Conservation (phyloP, 35 echinoderm and acorn worm species). For the Holothuria glaberrima region DNA sequence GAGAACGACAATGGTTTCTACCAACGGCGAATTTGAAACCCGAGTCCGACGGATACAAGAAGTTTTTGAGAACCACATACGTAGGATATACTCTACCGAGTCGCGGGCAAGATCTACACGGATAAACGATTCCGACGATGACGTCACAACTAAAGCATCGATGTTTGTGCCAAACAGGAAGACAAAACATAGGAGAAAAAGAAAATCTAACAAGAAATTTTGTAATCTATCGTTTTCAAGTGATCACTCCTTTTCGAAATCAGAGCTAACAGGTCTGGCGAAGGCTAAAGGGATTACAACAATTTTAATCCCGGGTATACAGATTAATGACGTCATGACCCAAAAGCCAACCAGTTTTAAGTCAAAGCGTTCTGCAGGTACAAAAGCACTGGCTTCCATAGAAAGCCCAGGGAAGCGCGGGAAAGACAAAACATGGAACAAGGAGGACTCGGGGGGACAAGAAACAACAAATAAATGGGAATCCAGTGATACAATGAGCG, state of each 20-base stretch:
- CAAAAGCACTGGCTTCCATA: no score
- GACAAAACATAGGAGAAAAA: neutral
- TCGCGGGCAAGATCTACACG: neutral
- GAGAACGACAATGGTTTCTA: neutral
- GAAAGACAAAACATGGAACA: no score
- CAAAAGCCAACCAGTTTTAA: conserved; percentile 7
- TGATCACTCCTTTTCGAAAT: conserved; percentile 22
- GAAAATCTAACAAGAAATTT: conserved; percentile 3
- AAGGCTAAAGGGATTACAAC: neutral
- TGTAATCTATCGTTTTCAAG: conserved; percentile 28
- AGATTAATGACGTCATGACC: conserved; percentile 37
- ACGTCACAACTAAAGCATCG: neutral
- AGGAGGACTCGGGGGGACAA: neutral
- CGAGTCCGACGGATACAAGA: conserved; percentile 25
- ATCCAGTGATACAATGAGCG: neutral
- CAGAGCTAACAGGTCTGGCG: conserved; percentile 5
- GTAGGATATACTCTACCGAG: conserved; percentile 4
- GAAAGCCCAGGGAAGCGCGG: no score
- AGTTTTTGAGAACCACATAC: conserved; percentile 19
- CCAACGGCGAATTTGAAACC: neutral
- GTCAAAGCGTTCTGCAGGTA: neutral
- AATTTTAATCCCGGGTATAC: conserved; percentile 15
- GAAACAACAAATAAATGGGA: neutral
- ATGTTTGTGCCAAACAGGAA: neutral
- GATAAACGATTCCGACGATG: neutral